Percentiles rank a stretch among this genome's conserved stretches.
phyloP scores from a whole-genome alignment of 2,113 vertebrate species.

The Melanerpes aurifrons region DNA sequence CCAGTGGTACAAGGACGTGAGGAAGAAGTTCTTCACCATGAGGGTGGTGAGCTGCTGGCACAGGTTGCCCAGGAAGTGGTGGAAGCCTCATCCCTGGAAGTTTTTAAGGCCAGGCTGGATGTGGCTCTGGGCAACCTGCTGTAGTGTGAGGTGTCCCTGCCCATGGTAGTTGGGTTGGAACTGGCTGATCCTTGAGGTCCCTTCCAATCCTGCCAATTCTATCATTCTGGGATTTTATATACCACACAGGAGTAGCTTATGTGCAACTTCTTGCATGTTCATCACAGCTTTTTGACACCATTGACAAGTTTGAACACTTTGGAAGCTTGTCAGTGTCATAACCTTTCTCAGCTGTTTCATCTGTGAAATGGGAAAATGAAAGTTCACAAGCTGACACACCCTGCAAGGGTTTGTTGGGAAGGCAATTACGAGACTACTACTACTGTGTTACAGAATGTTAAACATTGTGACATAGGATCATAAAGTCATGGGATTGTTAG shows the following conservation, averaged over 20 bases:
- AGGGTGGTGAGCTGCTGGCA: too few relatives aligned
- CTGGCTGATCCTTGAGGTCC: too few relatives aligned
- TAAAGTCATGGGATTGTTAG: too few relatives aligned
- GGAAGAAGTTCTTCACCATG: too few relatives aligned
- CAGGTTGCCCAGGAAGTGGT: too few relatives aligned
- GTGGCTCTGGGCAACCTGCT: too few relatives aligned
- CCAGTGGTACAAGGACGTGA: background rate
- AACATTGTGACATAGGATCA: background rate
- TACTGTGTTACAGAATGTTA: background rate
- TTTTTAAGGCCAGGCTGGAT: too few relatives aligned
- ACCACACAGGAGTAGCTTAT: background rate
- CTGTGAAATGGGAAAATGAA: background rate
- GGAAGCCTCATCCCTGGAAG: too few relatives aligned
- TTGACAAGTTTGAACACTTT: background rate
- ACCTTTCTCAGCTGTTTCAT: background rate
- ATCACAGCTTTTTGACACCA: background rate
- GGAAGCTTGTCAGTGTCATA: background rate
- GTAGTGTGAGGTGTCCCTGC: too few relatives aligned
- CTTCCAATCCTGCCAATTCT: too few relatives aligned
- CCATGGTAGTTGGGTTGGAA: too few relatives aligned
- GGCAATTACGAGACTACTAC: background rate
- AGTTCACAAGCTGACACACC: background rate
- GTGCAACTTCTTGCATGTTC: background rate
- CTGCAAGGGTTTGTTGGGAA: background rate
- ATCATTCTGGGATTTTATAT: too few relatives aligned